Conservation (phyloP, 2,888 invertebrate species). For the Coelinius sp. region DNA sequence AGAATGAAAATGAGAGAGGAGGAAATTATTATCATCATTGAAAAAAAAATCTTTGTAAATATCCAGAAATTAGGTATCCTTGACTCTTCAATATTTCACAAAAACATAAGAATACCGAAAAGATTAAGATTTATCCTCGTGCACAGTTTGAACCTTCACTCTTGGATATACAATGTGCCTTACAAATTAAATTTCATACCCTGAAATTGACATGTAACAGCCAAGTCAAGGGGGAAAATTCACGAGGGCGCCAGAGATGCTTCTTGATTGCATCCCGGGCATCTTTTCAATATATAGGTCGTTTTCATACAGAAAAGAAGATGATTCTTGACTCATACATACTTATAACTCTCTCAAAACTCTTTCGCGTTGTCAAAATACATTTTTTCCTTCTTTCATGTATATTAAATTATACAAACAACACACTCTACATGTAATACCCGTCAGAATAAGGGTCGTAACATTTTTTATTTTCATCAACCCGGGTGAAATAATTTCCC, state of each 20-base stretch:
- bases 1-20: too few relatives aligned
- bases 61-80: constrained; percentile 53
- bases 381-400: not conserved
- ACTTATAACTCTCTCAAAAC: not conserved
- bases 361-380: not conserved
- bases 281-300: constrained; percentile 22
- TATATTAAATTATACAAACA: not conserved
- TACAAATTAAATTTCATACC: constrained; percentile 21
- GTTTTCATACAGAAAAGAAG: not conserved
- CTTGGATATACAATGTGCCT: constrained; percentile 1
- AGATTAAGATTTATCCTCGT: not conserved
- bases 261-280: constrained; percentile 21
- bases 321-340: not conserved
- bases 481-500: constrained; percentile 59
- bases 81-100: constrained; percentile 31
- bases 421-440: constrained; percentile 1
- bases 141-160: not conserved
- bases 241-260: constrained; percentile 20
- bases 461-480: constrained; percentile 44
- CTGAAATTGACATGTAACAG: constrained; percentile 26
- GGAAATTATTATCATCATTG: too few relatives aligned
- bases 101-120: constrained; percentile 21
- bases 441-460: not conserved
- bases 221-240: constrained; percentile 20
- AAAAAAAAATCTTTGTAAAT: too few relatives aligned